Percentiles rank a stretch among this genome's conserved stretches.
These are phyloP conservation scores for Cacoxenus indagator DNA, from an alignment of 2,888 invertebrate genomes.

Conservation along the genomic window DNA sequence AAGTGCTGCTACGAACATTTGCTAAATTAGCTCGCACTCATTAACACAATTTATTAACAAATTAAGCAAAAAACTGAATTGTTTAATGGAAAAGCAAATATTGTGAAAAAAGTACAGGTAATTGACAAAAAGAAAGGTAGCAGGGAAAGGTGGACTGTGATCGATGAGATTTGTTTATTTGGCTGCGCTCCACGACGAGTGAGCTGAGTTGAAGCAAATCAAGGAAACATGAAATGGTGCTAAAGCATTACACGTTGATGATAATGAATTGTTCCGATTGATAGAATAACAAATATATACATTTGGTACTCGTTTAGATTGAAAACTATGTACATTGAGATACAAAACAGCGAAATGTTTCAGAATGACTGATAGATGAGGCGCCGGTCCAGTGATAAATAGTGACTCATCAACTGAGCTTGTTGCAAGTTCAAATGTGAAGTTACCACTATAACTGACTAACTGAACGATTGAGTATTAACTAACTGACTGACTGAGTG, in stretches of 20 bases:
- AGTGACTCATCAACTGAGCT: background rate
- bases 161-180: constrained; percentile 7
- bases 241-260: constrained; percentile 6
- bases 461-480: constrained; percentile 37
- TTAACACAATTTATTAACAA: constrained; percentile 12
- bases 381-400: constrained; percentile 39
- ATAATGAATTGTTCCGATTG: constrained; percentile 59
- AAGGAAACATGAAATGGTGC: background rate
- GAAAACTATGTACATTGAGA: background rate
- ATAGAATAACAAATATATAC: constrained; percentile 27
- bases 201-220: background rate
- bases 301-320: background rate
- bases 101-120: background rate
- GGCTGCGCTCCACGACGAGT: no score
- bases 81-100: constrained; percentile 8
- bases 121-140: background rate
- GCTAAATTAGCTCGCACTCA: background rate
- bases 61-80: constrained; percentile 12
- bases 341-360: background rate
- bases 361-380: constrained; percentile 49
- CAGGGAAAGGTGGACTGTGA: background rate
- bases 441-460: constrained; percentile 42
- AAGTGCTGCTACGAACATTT: background rate
- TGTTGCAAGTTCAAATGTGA: constrained; percentile 39
- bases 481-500: constrained; percentile 28